Conservation (phyloP, 92 coral and sea anemone species). For the Parazoanthus atlanticus region DNA sequence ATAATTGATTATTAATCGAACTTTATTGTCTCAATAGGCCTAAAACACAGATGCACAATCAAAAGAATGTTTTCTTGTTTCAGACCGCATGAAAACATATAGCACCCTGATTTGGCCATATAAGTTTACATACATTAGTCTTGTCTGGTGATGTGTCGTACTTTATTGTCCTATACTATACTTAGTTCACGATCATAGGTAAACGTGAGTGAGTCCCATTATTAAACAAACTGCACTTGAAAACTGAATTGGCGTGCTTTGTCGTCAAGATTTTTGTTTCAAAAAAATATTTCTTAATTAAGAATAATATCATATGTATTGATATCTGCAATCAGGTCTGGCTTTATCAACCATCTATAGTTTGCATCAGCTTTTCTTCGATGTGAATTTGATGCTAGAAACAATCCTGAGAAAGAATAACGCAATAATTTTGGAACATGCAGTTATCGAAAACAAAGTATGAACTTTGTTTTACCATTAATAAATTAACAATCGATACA, state of each 20-base stretch:
- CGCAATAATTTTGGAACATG: neutral
- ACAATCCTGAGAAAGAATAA: neutral
- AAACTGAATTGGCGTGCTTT: neutral
- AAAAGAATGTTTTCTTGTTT: neutral
- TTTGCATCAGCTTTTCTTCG: neutral
- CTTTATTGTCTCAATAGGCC: neutral
- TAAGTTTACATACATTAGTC: neutral
- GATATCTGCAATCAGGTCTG: neutral
- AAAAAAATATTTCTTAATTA: too few relatives aligned
- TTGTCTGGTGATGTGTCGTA: neutral
- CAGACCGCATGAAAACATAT: neutral
- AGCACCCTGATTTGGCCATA: neutral
- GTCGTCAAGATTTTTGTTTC: neutral
- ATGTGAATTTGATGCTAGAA: neutral
- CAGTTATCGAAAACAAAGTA: too few relatives aligned
- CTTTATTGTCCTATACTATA: too few relatives aligned
- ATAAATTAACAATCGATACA: neutral
- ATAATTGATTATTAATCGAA: neutral
- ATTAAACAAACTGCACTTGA: too few relatives aligned
- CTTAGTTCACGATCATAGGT: too few relatives aligned
- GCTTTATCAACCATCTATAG: neutral
- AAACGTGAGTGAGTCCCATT: too few relatives aligned
- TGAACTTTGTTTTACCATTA: neutral
- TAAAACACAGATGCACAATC: neutral
- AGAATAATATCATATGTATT: neutral